Evolutionary conservation across 2,888 invertebrate genomes (phyloP).

Genomic region (Ischnus inquisitorius): DNA sequence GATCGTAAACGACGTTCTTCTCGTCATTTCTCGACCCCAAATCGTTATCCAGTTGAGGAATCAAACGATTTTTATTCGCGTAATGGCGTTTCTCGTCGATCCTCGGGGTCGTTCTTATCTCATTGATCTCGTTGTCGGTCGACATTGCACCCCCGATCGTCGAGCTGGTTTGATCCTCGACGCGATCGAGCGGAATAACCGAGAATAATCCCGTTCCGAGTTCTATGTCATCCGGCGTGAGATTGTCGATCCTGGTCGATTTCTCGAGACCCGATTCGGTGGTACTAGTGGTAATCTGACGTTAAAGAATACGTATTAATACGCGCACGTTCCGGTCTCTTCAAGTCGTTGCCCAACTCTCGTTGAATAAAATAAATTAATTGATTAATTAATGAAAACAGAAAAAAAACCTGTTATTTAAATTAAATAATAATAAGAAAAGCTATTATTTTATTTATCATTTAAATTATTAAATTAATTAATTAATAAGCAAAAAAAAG

Average conservation of each 20-base stretch:
- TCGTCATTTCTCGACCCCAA: not conserved
- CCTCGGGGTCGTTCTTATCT: not conserved
- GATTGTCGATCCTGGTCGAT: not conserved
- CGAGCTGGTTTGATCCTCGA: no score
- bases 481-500: not conserved
- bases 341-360: no score
- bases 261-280: no score
- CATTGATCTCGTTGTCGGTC: not conserved
- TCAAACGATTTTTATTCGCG: not conserved
- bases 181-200: constrained; percentile 43
- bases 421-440: not conserved
- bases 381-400: not conserved
- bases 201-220: constrained; percentile 10
- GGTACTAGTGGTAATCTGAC: no score
- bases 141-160: no score
- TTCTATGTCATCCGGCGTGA: not conserved
- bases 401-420: not conserved
- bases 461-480: not conserved
- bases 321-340: no score
- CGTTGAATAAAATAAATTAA: no score
- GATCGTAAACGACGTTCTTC: not conserved
- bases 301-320: no score
- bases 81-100: not conserved
- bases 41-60: not conserved
- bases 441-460: no score